Evolutionary conservation across 2,888 invertebrate species (phyloP), one percentile per base, ranked within the genome.

Genomic region (Drosophila neoperkinsi): DNA sequence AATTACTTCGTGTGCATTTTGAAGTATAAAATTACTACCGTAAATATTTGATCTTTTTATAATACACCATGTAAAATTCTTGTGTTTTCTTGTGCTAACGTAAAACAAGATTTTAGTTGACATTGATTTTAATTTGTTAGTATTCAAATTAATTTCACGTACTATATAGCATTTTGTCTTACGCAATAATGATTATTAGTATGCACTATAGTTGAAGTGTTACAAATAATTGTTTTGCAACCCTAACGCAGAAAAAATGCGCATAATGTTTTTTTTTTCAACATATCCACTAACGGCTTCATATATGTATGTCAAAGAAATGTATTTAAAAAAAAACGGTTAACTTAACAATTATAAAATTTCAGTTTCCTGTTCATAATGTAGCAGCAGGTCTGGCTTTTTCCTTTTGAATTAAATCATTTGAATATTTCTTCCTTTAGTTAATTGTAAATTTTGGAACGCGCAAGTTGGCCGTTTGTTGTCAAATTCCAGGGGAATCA

Each of bases 391-490:
- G 13, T 21, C 2, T 9, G 4, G 4, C 4, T 16, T 16, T 16
- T 21, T 13, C 3, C 2, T 16, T 50, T n/a, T 5, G 6, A 56
- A 5, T 6, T 18, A 13, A 11, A 21, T 50, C 16, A 31, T 21
- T 46, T 13, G 13, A 25, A 11, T 28, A n/a, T 30, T 4, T 2
- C 18, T 18, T 11, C 0, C 11, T 18, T 41, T 13, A 76, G 60
- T 65, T 62, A 11, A 36, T 57, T 62, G 63, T 52, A 51, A 62
- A 59, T 63, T 50, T 67, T 60, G 28, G 31, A 43, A 10, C 7
- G 13, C n/a, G 1, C 11, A 46, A 55, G 16, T 30, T 46, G 21
- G 51, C 34, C 1, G 3, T 43, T 43, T 61, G 5, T 58, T 58
- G 41, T 63, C 50, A 34, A 33, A 25, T 57, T 59, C 6, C 51